Base-by-base conservation (phyloP, 2,113 vertebrate species). In the Dicerorhinus sumatrensis region DNA sequence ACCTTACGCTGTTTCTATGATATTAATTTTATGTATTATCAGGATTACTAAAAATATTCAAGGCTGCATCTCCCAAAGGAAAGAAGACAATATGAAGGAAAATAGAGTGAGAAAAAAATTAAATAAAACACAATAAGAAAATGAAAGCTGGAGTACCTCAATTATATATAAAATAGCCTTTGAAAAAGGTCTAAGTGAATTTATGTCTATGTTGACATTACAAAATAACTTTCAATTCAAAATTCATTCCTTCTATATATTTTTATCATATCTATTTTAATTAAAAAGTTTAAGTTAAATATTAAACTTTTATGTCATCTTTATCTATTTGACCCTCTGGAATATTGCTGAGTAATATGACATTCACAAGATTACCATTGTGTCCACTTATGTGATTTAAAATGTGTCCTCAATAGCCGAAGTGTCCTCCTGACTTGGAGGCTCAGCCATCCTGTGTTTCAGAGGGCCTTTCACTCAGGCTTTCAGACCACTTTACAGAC, bases 351-450 rank as follows among this genome's bases (percentile, higher is more conserved):
- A 96, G 90, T 80, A 96, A 88, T 46, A 18, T 8, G 46, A 60
- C 92, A 96, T 87, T 94, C 75, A 72, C 42, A n/a, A 75, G 56
- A 90, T 91, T 83, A 88, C 75, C 70, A 63, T n/a, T 39, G 70
- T 96, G 75, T 95, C 65, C 86, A 90, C 69, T 96, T 86, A 70
- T 1, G 51, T 62, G 67, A 58, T 93, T 96, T 95, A 80, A 97
- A 94, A 81, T 72, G 39, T 76, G 77, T 94, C 97, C 70, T 92
- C 94, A 88, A 48, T 84, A 96, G 84, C 83, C 62, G 63, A 65
- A 72, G 33, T 95, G 65, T 94, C 86, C 76, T 92, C 73, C 63
- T 90, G 80, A 94, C 36, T 94, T 97, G 96, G 94, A 97, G 97
- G 96, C 81, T 80, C 83, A 92, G 76, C 76, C 67, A 92, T 85